These are phyloP conservation scores for Parnassius mnemosyne DNA, from an alignment of 2,888 invertebrate species.

Conservation along the genomic window DNA sequence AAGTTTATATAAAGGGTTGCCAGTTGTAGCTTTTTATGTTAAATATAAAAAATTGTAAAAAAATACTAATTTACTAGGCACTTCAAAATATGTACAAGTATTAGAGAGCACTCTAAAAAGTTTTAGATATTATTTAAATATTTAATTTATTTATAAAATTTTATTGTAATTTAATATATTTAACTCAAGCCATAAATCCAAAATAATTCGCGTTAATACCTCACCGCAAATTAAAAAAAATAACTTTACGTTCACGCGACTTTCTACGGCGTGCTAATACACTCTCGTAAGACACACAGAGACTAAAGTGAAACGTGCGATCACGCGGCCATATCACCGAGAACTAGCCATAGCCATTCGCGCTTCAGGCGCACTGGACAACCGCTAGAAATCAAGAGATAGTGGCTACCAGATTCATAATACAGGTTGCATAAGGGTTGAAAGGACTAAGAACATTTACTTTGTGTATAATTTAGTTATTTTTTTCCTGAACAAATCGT, in stretches of 20 bases:
- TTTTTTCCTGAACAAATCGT: no score
- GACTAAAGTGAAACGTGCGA: constrained; percentile 20
- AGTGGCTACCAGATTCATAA: not conserved
- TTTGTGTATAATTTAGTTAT: no score
- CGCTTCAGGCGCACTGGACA: not conserved
- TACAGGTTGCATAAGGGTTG: not conserved
- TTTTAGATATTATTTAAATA: no score
- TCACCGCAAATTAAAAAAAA: constrained; percentile 12
- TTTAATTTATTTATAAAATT: no score
- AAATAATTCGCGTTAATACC: not conserved
- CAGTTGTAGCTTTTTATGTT: no score
- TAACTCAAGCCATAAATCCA: not conserved
- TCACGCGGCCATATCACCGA: constrained; percentile 21
- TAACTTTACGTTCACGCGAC: constrained; percentile 17
- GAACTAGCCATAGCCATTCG: constrained; percentile 13
- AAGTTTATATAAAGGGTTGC: no score
- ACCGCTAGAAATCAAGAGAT: constrained; percentile 9
- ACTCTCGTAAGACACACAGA: constrained; percentile 8
- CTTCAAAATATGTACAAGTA: no score
- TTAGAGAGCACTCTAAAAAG: no score
- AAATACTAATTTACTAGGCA: no score
- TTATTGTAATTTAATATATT: no score
- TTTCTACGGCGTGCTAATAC: constrained; percentile 22
- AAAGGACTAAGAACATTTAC: no score
- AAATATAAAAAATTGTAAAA: no score